phyloP scores from a whole-genome alignment of 2,888 invertebrate genomes.

The Sturmia bella region DNA sequence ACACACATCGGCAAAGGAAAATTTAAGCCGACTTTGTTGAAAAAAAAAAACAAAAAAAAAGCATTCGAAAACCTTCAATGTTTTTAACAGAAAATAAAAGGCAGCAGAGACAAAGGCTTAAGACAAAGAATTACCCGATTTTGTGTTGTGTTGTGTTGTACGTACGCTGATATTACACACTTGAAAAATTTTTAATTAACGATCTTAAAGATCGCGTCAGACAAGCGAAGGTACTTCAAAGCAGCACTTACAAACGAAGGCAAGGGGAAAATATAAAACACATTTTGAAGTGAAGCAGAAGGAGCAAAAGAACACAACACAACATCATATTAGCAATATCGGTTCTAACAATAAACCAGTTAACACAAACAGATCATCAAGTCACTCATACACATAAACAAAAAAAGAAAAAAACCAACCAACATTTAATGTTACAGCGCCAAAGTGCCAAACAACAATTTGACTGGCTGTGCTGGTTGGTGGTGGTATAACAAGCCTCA shows the following conservation, averaged over 20 bases:
- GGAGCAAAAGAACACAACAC: not conserved
- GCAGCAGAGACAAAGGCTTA: constrained; percentile 2
- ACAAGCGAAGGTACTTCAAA: constrained; percentile 70
- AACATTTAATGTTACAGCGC: constrained; percentile 21
- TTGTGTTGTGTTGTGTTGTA: constrained; percentile 47
- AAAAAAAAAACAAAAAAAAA: not conserved
- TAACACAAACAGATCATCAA: constrained; percentile 69
- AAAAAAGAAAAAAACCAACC: constrained; percentile 6
- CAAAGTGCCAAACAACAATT: constrained; percentile 37
- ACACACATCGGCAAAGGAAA: constrained; percentile 3
- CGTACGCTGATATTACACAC: constrained; percentile 69
- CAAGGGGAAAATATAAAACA: constrained; percentile 20
- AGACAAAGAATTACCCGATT: constrained; percentile 61
- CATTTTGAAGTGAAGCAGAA: constrained; percentile 5
- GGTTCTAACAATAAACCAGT: constrained; percentile 68
- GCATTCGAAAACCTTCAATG: not conserved
- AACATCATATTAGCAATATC: constrained; percentile 53
- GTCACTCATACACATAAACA: constrained; percentile 18
- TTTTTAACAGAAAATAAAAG: constrained; percentile 12
- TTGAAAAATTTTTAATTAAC: constrained; percentile 73
- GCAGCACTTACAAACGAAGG: not conserved
- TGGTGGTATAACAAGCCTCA: constrained; percentile 42
- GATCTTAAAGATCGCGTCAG: constrained; percentile 72
- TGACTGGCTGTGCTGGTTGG: not conserved
- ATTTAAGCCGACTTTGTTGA: constrained; percentile 1